Evolutionary conservation across 2,888 invertebrate species (phyloP).

Genomic region (Diogma glabrata): DNA sequence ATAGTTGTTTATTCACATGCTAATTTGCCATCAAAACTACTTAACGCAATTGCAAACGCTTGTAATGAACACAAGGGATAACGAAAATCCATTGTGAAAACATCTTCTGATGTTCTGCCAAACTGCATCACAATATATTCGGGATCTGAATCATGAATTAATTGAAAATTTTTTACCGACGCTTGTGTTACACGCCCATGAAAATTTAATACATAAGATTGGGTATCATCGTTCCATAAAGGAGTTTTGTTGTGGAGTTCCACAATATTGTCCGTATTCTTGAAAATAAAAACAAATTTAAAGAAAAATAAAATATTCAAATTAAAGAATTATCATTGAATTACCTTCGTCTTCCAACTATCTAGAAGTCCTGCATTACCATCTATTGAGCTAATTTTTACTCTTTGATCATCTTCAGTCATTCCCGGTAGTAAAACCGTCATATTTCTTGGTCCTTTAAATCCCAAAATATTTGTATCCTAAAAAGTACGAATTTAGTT

Average conservation of each 20-base stretch:
- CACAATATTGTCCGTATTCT: slow-evolving; percentile 83
- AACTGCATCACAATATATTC: slow-evolving; percentile 99
- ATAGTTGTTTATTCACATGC: slow-evolving; percentile 83
- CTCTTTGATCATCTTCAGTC: slow-evolving; percentile 80
- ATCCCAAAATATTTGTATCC: slow-evolving; percentile 98
- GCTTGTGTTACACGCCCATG: slow-evolving; percentile 98
- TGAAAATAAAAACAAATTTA: too few species aligned
- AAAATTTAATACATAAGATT: slow-evolving; percentile 98
- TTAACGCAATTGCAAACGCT: slow-evolving; percentile 95
- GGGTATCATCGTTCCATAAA: slow-evolving; percentile 99
- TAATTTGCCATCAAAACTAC: slow-evolving; percentile 97
- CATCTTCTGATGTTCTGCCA: slow-evolving; percentile 92
- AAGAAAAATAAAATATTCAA: too few species aligned
- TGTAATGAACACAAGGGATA: slow-evolving; percentile 97
- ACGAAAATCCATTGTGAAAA: slow-evolving; percentile 98
- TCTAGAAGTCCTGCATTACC: slow-evolving; percentile 74
- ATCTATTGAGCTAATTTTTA: slow-evolving; percentile 76
- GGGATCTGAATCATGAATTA: slow-evolving; percentile 94
- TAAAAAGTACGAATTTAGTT: too few species aligned
- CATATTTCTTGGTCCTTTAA: slow-evolving; percentile 99
- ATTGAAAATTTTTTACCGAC: slow-evolving; percentile 99
- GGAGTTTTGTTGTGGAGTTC: slow-evolving; percentile 98
- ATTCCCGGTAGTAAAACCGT: slow-evolving; percentile 96
- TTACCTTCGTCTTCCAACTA: slow-evolving; percentile 48
- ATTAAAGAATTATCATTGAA: slow-evolving; percentile 12